These are phyloP conservation scores for Ptilonorhynchus violaceus DNA, from an alignment of 2,113 vertebrate species.

Conservation along the genomic window DNA sequence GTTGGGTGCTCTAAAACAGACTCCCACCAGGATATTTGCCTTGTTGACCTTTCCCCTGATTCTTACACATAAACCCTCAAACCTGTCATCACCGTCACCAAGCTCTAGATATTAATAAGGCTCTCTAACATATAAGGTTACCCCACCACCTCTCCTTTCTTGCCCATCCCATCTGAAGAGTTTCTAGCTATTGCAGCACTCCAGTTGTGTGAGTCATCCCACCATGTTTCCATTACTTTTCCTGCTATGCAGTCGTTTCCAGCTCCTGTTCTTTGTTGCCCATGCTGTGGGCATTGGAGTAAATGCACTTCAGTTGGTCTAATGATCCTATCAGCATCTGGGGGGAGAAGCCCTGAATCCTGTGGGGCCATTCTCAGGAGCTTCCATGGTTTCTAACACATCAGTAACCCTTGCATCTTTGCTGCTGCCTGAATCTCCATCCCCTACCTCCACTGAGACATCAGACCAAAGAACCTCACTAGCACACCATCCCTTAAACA, in stretches of 20 bases:
- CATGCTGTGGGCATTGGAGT: not conserved
- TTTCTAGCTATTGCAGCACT: not conserved
- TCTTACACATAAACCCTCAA: not conserved
- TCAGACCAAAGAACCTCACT: not conserved
- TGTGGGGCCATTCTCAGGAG: rapidly evolving
- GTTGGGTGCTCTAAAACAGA: not conserved
- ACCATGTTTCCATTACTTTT: not conserved
- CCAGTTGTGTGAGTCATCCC: not conserved
- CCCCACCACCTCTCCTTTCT: not conserved
- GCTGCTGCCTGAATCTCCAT: not conserved
- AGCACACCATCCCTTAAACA: not conserved
- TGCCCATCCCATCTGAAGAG: not conserved
- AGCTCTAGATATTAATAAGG: not conserved
- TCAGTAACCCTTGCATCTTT: not conserved
- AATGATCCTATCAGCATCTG: not conserved
- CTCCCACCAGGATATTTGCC: not conserved
- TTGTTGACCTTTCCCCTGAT: not conserved
- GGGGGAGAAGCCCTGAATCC: not conserved
- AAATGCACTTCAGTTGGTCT: not conserved
- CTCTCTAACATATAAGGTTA: not conserved
- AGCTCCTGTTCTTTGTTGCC: not conserved
- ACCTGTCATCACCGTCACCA: not conserved
- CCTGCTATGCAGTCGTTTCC: not conserved
- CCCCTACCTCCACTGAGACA: not conserved
- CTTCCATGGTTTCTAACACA: not conserved